Evolutionary conservation across 2,113 vertebrate species (phyloP), one percentile per base, ranked within the genome.

Genomic region (Mastomys coucha): DNA sequence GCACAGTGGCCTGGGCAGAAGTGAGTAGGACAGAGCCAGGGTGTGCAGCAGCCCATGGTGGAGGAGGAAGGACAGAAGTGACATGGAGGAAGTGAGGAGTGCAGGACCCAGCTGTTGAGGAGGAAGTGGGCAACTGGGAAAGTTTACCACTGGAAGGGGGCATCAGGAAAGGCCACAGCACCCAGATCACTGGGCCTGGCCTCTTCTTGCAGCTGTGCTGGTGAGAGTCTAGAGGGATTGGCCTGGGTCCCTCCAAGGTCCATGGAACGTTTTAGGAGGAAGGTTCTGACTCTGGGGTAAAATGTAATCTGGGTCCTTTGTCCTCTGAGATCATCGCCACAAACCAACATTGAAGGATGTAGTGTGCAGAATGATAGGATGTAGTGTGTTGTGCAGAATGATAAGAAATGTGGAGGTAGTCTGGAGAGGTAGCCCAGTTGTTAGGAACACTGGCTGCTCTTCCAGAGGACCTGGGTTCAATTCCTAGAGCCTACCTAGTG

Each of bases 81-180:
- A 60, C 58, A 2, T 13, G n/a, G 69, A 84, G 86, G 93, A 88
- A 96, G 91, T 77, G 42, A 51, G 72, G 89, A 69, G 87, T 77
- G 3, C 7, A 89, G 75, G 60, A 63, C 85, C 77, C 36, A 87
- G 69, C 80, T 81, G 84, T 45, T 60, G n/a, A 31, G 45, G 70
- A 96, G 96, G 96, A 97, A 94, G 94, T 56, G 39, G 56, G 17
- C 45, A 93, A 73, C 86, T 88, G 45, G 91, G 88, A 93, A 65
- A 56, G 87, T n/a, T 69, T 82, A 17, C 58, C 24, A 7, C 1
- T 96, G 70, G 70, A 70, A 87, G 20, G 75, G 75, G 69, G 36
- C 67, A n/a, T 63, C n/a, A 24, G 49, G 39, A 42, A 42, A 92
- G 76, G 58, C 16, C 0, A 14, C 13, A n/a, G 7, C 93, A 11